Conservation (phyloP, 2,888 invertebrate genomes). For the Drosophila neonasuta region DNA sequence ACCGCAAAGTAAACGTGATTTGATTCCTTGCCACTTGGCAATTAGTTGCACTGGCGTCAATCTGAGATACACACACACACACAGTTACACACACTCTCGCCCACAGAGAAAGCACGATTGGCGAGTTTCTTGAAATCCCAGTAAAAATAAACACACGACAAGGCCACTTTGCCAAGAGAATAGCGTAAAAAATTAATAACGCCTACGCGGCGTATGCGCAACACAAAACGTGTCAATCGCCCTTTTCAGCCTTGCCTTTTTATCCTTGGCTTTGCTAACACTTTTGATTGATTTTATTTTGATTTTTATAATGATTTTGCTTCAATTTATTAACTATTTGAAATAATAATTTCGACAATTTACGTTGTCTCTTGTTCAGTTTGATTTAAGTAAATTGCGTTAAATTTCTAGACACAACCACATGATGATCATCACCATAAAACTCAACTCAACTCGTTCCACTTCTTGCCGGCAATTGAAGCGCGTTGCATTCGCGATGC, state of each 20-base stretch:
- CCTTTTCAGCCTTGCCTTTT: slow-evolving; percentile 29
- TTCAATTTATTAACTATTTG: neutral
- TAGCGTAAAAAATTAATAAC: slow-evolving; percentile 32
- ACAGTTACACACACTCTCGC: neutral
- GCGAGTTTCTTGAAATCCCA: slow-evolving; percentile 54
- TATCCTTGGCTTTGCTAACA: slow-evolving; percentile 3
- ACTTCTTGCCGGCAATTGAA: slow-evolving; percentile 42
- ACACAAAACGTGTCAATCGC: slow-evolving; percentile 31
- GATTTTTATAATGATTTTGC: neutral
- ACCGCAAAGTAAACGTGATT: slow-evolving; percentile 23
- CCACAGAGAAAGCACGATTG: slow-evolving; percentile 21
- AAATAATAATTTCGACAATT: neutral
- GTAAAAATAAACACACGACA: slow-evolving; percentile 41
- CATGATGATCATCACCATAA: slow-evolving; percentile 6
- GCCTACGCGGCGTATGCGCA: slow-evolving; percentile 50
- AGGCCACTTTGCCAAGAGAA: slow-evolving; percentile 39
- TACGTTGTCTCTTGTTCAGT: neutral
- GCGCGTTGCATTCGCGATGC: slow-evolving; percentile 18
- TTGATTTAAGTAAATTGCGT: neutral
- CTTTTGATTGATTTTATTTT: slow-evolving; percentile 27
- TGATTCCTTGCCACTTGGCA: slow-evolving; percentile 43
- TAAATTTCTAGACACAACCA: neutral
- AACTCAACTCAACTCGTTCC: slow-evolving; percentile 19
- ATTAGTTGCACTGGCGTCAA: slow-evolving; percentile 19
- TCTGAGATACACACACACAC: slow-evolving; percentile 8